Evolutionary conservation across 2,113 vertebrate species (phyloP).

Genomic region (Chiloscyllium plagiosum): DNA sequence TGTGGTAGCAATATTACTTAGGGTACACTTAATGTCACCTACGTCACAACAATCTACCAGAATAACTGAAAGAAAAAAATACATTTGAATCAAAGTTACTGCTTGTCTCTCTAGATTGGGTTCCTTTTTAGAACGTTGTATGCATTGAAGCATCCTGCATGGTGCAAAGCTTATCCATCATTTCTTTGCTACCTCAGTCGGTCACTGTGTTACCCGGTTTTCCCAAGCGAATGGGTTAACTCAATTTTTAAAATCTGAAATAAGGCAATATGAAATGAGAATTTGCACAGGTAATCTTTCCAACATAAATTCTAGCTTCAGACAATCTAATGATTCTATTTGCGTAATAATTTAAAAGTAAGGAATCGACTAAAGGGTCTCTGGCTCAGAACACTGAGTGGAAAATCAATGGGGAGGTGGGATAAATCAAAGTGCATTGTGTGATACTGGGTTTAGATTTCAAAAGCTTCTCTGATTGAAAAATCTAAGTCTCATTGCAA

Average conservation of each 20-base stretch:
- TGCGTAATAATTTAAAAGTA: background rate
- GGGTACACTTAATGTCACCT: background rate
- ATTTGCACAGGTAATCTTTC: background rate
- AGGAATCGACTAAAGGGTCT: background rate
- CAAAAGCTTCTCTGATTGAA: background rate
- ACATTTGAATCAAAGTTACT: background rate
- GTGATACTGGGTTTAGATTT: background rate
- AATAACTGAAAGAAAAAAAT: background rate
- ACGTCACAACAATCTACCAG: background rate
- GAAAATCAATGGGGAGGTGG: background rate
- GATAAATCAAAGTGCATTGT: background rate
- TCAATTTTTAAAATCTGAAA: background rate
- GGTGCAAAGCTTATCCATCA: background rate
- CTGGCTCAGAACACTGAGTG: background rate
- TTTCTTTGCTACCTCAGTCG: background rate
- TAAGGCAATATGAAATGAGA: background rate
- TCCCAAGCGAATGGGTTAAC: background rate
- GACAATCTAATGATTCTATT: background rate
- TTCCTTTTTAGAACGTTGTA: background rate
- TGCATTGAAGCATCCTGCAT: background rate
- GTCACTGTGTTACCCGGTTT: background rate
- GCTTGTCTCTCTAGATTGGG: background rate
- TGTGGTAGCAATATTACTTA: background rate
- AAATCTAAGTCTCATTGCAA: background rate
- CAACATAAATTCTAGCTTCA: background rate